These are phyloP conservation scores for Oryctes rhinoceros DNA, from an alignment of 1,140 invertebrate genomes.

Conservation along the genomic window DNA sequence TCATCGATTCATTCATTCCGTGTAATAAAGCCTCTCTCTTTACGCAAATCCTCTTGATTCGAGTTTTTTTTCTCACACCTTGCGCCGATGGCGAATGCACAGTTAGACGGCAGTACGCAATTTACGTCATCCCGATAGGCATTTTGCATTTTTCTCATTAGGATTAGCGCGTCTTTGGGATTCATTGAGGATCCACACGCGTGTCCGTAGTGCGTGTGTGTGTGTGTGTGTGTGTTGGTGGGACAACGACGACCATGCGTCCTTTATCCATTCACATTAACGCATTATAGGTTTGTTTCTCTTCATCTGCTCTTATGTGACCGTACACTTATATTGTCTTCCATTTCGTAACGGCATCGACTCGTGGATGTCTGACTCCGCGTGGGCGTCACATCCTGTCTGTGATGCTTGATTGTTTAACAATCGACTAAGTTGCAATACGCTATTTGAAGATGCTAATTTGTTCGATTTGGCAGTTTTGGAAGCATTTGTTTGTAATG, in stretches of 20 bases:
- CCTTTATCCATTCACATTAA: not conserved
- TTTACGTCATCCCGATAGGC: not conserved
- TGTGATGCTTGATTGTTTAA: no score
- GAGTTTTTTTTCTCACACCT: not conserved
- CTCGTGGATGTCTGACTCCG: no score
- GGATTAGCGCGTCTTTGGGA: not conserved
- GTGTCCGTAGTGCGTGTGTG: not conserved
- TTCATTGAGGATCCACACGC: not conserved
- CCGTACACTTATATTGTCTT: no score
- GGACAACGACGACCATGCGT: not conserved
- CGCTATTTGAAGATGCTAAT: no score
- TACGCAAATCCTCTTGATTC: not conserved
- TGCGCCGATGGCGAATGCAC: not conserved
- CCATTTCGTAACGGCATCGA: no score
- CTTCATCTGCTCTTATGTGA: no score
- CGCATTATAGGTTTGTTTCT: not conserved
- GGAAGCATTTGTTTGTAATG: no score
- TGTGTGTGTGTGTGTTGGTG: not conserved
- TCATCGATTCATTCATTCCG: slow-evolving; percentile 6
- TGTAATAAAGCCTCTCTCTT: not conserved
- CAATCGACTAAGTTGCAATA: no score
- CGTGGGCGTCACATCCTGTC: no score
- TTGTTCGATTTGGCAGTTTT: no score
- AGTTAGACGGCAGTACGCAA: not conserved
- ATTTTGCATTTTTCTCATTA: slow-evolving; percentile 10